These are phyloP conservation scores for Mallotus villosus DNA, from an alignment of 2,797 vertebrate genomes.

Conservation along the genomic window DNA sequence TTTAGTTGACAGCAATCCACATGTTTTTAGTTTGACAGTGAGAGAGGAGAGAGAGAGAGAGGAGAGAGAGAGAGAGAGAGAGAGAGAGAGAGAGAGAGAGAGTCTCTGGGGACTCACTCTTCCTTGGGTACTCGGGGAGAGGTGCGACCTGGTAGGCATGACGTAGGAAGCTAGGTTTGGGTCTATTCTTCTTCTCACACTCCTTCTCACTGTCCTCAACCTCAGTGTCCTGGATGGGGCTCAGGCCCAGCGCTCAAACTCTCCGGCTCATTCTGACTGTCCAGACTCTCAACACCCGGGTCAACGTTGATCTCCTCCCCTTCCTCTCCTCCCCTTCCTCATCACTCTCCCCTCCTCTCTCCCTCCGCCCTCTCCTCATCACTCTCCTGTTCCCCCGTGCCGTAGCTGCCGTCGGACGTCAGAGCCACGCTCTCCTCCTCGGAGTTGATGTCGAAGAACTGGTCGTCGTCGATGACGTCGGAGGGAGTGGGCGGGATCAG, in stretches of 20 bases:
- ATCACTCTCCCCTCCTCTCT: slow-evolving; percentile 7
- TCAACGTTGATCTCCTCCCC: slow-evolving; percentile 13
- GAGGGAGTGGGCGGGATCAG: slow-evolving; percentile 72
- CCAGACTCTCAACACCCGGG: slow-evolving; percentile 6
- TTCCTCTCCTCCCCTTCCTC: slow-evolving; percentile 7
- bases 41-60: neutral
- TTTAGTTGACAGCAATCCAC: neutral
- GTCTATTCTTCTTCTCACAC: slow-evolving; percentile 35
- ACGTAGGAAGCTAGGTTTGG: slow-evolving; percentile 39
- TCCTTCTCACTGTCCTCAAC: slow-evolving; percentile 30
- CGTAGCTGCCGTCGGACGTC: slow-evolving; percentile 41
- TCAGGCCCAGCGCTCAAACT: slow-evolving; percentile 11
- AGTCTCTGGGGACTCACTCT: slow-evolving; percentile 73
- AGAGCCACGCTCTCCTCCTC: slow-evolving; percentile 51
- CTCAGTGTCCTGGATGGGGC: neutral
- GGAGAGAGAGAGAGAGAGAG: neutral
- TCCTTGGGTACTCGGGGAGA: slow-evolving; percentile 58
- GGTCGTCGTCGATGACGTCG: slow-evolving; percentile 63
- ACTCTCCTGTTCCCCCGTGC: slow-evolving; percentile 39
- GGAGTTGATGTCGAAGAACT: slow-evolving; percentile 71
- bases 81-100: neutral
- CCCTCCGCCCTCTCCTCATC: slow-evolving; percentile 36
- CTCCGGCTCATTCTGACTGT: neutral
- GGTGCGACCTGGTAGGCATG: slow-evolving; percentile 59
- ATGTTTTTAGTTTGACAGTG: too few relatives aligned